Conservation (phyloP, 2,113 vertebrate genomes). For the Scartelaos histophorus region DNA sequence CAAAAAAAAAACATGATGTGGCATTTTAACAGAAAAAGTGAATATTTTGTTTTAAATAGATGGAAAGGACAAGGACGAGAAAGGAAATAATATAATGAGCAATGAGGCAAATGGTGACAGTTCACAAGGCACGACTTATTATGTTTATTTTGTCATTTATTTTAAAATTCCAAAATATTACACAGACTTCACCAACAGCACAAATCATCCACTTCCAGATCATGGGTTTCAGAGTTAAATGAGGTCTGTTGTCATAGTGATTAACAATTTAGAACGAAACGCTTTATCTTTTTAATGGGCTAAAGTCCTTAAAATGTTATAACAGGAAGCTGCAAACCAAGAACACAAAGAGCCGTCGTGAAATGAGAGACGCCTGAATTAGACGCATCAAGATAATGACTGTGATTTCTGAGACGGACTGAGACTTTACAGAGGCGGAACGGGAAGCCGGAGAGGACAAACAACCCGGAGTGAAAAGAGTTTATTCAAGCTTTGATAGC, state of each 20-base stretch:
- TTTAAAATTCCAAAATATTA: not conserved
- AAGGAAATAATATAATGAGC: not conserved
- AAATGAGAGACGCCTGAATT: constrained; percentile 10
- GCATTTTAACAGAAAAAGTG: too few relatives aligned
- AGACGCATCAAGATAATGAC: constrained; percentile 27
- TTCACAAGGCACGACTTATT: not conserved
- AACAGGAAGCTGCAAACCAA: too few relatives aligned
- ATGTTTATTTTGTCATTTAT: not conserved
- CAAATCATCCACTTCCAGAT: not conserved
- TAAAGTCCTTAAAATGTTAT: too few relatives aligned
- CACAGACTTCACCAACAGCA: constrained; percentile 17
- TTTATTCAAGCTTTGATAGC: constrained; percentile 5
- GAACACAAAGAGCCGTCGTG: not conserved
- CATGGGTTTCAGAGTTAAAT: too few relatives aligned
- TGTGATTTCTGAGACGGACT: constrained; percentile 19
- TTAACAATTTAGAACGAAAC: too few relatives aligned
- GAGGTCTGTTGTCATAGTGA: too few relatives aligned
- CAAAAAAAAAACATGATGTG: too few relatives aligned
- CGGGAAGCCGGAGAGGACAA: not conserved
- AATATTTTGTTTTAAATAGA: too few relatives aligned
- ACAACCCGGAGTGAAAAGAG: not conserved
- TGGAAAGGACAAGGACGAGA: too few relatives aligned
- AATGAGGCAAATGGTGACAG: not conserved
- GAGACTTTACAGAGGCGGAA: constrained; percentile 19
- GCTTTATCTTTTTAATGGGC: too few relatives aligned